phyloP scores from a whole-genome alignment of 2,797 vertebrate genomes.

The Gambusia yucatana region DNA sequence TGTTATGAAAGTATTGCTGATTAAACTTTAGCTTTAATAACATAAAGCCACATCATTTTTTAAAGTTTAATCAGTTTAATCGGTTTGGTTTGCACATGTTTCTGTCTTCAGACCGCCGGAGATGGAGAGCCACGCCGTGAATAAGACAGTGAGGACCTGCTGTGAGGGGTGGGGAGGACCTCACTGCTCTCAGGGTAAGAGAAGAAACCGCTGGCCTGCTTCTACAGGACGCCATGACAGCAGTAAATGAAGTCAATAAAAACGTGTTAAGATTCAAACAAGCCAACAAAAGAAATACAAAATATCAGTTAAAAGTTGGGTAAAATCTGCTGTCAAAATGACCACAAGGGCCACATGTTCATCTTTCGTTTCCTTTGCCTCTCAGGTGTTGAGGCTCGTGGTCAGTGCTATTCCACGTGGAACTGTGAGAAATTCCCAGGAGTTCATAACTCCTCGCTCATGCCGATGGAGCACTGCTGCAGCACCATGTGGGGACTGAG shows the following conservation, averaged over 20 bases:
- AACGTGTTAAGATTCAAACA: not conserved
- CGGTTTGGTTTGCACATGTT: not conserved
- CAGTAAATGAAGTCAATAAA: not conserved
- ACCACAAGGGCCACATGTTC: no score
- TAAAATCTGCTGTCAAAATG: not conserved
- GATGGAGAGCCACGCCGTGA: constrained; percentile 71
- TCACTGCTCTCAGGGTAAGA: constrained; percentile 85
- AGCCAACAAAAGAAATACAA: no score
- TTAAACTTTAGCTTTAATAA: no score
- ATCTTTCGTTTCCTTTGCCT: not conserved
- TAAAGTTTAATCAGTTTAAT: not conserved
- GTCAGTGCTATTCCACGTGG: constrained; percentile 85
- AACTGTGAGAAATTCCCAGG: constrained; percentile 81
- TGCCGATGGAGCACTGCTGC: constrained; percentile 87
- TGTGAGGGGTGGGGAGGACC: constrained; percentile 89
- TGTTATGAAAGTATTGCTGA: no score
- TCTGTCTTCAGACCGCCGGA: constrained; percentile 79
- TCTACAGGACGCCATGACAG: not conserved
- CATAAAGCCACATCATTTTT: no score
- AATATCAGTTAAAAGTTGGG: not conserved
- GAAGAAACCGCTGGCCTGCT: not conserved
- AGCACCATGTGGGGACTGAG: constrained; percentile 84
- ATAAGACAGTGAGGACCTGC: constrained; percentile 81
- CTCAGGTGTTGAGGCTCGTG: constrained; percentile 67
- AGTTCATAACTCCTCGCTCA: constrained; percentile 77